Percentiles rank a stretch among this genome's conserved stretches.
Conservation (phyloP, 2,888 invertebrate species). For the Anaspis maculata region DNA sequence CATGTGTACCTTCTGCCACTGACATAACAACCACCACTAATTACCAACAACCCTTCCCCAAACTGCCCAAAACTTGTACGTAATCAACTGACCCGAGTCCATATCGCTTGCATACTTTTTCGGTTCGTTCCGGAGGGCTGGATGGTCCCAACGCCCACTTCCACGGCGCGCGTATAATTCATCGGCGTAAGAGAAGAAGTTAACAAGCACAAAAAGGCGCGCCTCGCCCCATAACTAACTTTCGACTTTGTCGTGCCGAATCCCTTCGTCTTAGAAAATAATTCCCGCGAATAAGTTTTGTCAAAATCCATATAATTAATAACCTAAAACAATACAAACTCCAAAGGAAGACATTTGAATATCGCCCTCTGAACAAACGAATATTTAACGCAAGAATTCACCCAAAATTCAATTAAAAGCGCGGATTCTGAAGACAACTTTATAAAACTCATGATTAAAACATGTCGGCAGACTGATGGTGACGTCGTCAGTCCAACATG, state of each 20-base stretch:
- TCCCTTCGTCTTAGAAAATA: conserved; percentile 7
- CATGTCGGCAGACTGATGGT: conserved; percentile 20
- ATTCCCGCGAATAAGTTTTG: conserved; percentile 10
- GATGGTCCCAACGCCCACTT: too few relatives aligned
- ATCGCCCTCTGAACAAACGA: conserved; percentile 23
- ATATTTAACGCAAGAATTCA: conserved; percentile 28
- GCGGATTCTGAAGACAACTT: conserved; percentile 28
- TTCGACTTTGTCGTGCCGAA: too few relatives aligned
- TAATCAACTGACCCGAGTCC: conserved; percentile 8
- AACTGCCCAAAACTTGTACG: conserved; percentile 25
- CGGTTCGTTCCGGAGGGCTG: too few relatives aligned
- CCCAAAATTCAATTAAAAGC: conserved; percentile 30
- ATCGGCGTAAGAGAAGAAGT: too few relatives aligned
- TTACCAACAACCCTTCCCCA: conserved; percentile 23
- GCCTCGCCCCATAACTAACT: too few relatives aligned
- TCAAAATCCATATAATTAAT: conserved; percentile 17
- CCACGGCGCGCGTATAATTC: too few relatives aligned
- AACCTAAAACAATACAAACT: conserved; percentile 17
- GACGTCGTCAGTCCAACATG: conserved; percentile 7
- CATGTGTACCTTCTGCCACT: conserved; percentile 32
- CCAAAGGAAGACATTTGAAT: conserved; percentile 21
- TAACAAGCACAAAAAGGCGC: too few relatives aligned
- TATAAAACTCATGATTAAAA: conserved; percentile 37
- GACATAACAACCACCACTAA: conserved; percentile 30
- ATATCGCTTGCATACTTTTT: neutral